phyloP scores from a whole-genome alignment of 2,888 invertebrate species.

The Drosophila niveifrons region DNA sequence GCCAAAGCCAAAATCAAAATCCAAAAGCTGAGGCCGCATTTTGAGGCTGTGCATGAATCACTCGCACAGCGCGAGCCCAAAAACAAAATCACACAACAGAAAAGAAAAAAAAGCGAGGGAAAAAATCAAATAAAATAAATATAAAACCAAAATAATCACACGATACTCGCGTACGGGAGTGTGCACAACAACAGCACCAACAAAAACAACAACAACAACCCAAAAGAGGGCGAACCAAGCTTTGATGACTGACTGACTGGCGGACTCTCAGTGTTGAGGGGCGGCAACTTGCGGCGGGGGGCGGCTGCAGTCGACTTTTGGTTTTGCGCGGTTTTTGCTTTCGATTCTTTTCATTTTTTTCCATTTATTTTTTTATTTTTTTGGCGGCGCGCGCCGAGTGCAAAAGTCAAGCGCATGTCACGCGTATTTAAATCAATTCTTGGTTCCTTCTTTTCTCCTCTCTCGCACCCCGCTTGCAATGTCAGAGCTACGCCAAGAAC shows the following conservation, averaged over 20 bases:
- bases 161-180: constrained; percentile 64
- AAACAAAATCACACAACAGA: constrained; percentile 26
- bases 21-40: constrained; percentile 58
- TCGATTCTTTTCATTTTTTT: constrained; percentile 32
- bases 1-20: constrained; percentile 62
- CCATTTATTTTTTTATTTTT: constrained; percentile 6
- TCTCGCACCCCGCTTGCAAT: neutral
- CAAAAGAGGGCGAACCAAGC: constrained; percentile 63
- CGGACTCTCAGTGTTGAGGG: constrained; percentile 9
- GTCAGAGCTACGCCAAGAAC: constrained; percentile 28
- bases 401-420: constrained; percentile 81
- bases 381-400: constrained; percentile 63
- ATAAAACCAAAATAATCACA: constrained; percentile 72
- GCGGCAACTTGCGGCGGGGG: neutral
- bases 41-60: constrained; percentile 81
- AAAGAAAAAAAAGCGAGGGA: constrained; percentile 20
- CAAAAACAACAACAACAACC: constrained; percentile 19
- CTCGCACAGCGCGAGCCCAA: constrained; percentile 60
- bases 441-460: constrained; percentile 5
- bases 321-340: constrained; percentile 46
- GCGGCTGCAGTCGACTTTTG: constrained; percentile 19
- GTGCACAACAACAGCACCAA: constrained; percentile 41
- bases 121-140: constrained; percentile 41
- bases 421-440: constrained; percentile 78
- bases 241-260: constrained; percentile 64